phyloP scores from a whole-genome alignment of 2,113 vertebrate species.

The Apteryx owenii region DNA sequence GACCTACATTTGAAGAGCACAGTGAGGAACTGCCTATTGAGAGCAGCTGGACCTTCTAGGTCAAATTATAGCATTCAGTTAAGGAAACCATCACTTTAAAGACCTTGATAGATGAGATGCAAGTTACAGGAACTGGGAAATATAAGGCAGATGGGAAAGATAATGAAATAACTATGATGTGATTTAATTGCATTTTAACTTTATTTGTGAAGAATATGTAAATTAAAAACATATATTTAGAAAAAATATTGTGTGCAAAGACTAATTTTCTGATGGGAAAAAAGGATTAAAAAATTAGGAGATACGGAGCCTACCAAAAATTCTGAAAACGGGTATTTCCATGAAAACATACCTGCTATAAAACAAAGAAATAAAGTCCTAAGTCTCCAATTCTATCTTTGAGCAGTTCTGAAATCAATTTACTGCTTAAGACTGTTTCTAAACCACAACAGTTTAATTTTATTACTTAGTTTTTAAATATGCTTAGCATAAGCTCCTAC shows the following conservation, averaged over 20 bases:
- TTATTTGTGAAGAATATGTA: neutral
- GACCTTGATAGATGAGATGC: neutral
- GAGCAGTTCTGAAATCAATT: neutral
- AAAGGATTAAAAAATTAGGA: neutral
- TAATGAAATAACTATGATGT: neutral
- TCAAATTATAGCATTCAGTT: neutral
- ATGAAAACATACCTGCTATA: neutral
- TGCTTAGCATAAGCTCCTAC: neutral
- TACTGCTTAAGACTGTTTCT: neutral
- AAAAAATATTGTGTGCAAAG: neutral
- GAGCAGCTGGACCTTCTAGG: conserved; percentile 55
- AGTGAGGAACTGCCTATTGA: neutral
- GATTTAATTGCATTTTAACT: neutral
- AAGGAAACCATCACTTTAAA: neutral
- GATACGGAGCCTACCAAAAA: neutral
- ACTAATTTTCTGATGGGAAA: neutral
- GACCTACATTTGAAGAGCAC: conserved; percentile 51
- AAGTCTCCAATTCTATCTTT: neutral
- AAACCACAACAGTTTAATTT: neutral
- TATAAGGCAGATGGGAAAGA: neutral
- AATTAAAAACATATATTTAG: neutral
- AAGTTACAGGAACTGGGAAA: conserved; percentile 8
- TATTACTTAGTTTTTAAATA: neutral
- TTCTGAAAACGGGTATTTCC: neutral
- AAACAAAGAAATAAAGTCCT: neutral